These are phyloP conservation scores for Nesospiza acunhae DNA, from an alignment of 2,113 vertebrate species.

Conservation along the genomic window DNA sequence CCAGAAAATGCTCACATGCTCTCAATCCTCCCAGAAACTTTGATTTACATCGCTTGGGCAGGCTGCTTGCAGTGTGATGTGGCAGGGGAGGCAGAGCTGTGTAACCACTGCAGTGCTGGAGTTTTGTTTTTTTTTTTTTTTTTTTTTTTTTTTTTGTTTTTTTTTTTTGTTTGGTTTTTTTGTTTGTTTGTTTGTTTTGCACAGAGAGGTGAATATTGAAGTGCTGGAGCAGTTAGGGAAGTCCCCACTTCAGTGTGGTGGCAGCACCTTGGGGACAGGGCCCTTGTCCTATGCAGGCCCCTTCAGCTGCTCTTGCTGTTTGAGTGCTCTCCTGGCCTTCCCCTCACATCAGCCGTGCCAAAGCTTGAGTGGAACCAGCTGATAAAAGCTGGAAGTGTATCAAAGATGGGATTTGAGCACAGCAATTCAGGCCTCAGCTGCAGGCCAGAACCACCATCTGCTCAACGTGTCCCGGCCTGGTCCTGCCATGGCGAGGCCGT, in stretches of 20 bases:
- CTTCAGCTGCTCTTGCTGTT: not conserved
- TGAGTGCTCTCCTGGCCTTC: not conserved
- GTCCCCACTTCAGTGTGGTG: not conserved
- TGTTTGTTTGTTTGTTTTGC: too few species aligned
- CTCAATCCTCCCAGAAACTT: not conserved
- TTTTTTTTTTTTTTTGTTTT: not conserved
- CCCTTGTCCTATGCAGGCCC: not conserved
- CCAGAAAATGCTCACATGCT: not conserved
- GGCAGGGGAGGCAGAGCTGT: not conserved
- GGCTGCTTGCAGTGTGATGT: not conserved
- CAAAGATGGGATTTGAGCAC: constrained; percentile 29
- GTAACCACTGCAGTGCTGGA: accelerated
- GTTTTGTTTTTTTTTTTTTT: not conserved
- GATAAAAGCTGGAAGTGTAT: constrained; percentile 44
- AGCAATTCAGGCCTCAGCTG: not conserved
- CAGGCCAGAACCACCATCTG: constrained; percentile 27
- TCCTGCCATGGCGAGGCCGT: not conserved
- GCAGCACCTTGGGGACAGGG: not conserved
- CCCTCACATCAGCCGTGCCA: not conserved
- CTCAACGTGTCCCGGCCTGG: not conserved
- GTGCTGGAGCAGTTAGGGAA: not conserved
- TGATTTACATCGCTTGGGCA: not conserved
- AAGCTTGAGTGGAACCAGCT: constrained; percentile 59
- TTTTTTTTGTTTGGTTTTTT: not conserved
- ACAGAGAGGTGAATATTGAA: accelerated